Conservation (phyloP, 2,797 vertebrate species). For the Calcarius lapponicus region DNA sequence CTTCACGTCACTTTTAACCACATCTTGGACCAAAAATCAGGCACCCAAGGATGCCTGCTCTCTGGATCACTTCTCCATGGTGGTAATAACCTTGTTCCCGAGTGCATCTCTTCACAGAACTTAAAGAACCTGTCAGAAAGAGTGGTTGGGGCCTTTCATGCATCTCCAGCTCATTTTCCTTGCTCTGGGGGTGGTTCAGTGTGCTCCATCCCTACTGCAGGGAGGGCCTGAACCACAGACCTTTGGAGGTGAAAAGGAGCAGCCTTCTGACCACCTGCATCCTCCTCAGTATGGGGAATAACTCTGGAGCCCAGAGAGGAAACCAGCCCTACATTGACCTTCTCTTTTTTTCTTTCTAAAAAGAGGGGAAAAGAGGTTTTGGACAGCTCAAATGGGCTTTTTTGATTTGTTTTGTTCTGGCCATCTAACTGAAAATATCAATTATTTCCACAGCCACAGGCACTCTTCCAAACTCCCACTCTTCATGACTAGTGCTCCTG, state of each 20-base stretch:
- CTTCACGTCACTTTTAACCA: background rate
- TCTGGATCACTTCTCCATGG: background rate
- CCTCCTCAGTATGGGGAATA: background rate
- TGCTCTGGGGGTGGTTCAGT: fast-evolving
- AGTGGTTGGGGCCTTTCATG: background rate
- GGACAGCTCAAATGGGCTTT: background rate
- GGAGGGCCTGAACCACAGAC: background rate
- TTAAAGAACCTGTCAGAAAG: background rate
- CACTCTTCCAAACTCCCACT: background rate
- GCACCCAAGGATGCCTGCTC: background rate
- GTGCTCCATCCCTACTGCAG: background rate
- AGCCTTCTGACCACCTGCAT: background rate
- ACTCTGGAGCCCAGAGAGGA: background rate
- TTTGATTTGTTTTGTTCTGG: background rate
- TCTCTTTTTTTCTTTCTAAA: background rate
- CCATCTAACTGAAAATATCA: conserved; percentile 10
- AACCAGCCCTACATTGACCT: background rate
- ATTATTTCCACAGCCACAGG: background rate
- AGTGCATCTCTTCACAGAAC: background rate
- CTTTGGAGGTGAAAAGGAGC: background rate
- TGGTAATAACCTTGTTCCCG: background rate
- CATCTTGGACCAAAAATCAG: background rate
- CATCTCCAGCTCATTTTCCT: background rate
- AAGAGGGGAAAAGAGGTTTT: background rate
- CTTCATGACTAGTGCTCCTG: background rate